A percentile compares a stretch with the other conserved stretches of the same genome.
Evolutionary conservation across 2,113 vertebrate species (phyloP).

Genomic region (Isurus oxyrinchus): DNA sequence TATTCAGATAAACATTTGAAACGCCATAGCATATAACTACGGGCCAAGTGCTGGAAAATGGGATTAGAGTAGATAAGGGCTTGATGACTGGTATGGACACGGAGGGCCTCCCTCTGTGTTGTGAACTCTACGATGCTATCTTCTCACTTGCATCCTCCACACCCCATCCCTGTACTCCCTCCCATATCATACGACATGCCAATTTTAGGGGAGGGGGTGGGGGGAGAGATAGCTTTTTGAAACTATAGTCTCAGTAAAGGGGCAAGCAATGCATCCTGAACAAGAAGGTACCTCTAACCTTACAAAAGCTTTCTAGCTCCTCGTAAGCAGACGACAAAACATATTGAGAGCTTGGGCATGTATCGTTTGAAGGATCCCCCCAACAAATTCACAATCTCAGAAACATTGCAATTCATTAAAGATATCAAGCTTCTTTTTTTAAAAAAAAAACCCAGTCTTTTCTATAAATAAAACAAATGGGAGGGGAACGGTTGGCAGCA

Average conservation of each 20-base stretch:
- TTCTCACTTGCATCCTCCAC: background rate
- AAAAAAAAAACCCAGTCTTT: background rate
- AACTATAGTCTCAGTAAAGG: slow-evolving; percentile 39
- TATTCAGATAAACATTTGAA: too few relatives aligned
- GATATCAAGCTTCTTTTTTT: background rate
- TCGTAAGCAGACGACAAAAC: slow-evolving; percentile 36
- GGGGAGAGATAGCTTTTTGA: background rate
- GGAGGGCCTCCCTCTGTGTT: too few relatives aligned
- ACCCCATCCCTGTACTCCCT: too few relatives aligned
- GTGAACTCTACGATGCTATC: too few relatives aligned
- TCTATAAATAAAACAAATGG: background rate
- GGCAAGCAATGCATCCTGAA: slow-evolving; percentile 45
- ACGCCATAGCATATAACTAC: too few relatives aligned
- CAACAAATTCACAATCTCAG: background rate
- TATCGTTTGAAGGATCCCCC: slow-evolving; percentile 10
- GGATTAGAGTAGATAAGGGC: too few relatives aligned
- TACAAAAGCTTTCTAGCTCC: slow-evolving; percentile 46
- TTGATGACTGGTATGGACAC: too few relatives aligned
- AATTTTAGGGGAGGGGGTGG: background rate
- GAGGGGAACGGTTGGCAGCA: slow-evolving; percentile 39
- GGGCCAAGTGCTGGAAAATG: too few relatives aligned
- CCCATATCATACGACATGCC: background rate
- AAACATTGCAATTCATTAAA: slow-evolving; percentile 5
- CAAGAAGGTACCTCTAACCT: slow-evolving; percentile 54
- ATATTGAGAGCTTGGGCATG: slow-evolving; percentile 12